phyloP scores from a whole-genome alignment of 2,797 vertebrate species.

The Epinephelus awoara region DNA sequence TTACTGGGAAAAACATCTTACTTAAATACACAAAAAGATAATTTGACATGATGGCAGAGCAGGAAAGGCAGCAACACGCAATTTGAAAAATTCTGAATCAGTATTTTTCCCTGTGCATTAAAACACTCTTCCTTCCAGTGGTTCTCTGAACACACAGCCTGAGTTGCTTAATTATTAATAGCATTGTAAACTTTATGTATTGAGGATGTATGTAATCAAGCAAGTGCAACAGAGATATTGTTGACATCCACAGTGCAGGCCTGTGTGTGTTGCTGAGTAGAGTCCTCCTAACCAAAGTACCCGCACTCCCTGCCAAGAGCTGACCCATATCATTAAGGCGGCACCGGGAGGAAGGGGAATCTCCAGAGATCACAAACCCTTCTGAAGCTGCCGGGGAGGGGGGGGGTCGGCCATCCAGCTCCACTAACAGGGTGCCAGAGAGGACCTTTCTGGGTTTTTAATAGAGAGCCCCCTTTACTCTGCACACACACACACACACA shows the following conservation, averaged over 20 bases:
- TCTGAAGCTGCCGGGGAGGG: slow-evolving; percentile 47
- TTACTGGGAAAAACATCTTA: too few species aligned
- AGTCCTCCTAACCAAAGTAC: slow-evolving; percentile 25
- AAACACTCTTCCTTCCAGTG: too few species aligned
- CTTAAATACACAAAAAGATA: too few species aligned
- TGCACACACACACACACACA: neutral
- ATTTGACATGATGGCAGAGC: too few species aligned
- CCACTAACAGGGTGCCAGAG: slow-evolving; percentile 54
- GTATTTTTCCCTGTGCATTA: too few species aligned
- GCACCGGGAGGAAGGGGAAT: slow-evolving; percentile 49
- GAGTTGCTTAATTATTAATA: neutral
- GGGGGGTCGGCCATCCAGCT: slow-evolving; percentile 42
- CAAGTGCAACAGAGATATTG: neutral
- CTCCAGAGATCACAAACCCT: slow-evolving; percentile 66
- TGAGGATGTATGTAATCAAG: neutral
- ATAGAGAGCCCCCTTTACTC: slow-evolving; percentile 43
- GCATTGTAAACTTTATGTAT: neutral
- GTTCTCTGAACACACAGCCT: too few species aligned
- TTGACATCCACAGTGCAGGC: slow-evolving; percentile 6
- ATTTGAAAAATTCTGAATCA: too few species aligned
- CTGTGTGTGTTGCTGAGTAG: slow-evolving; percentile 16
- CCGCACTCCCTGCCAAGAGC: slow-evolving; percentile 29
- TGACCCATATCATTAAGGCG: slow-evolving; percentile 69
- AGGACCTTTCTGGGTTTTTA: slow-evolving; percentile 59
- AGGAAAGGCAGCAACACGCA: too few species aligned